Conservation (phyloP, 2,888 invertebrate species). For the Tachina grossa region DNA sequence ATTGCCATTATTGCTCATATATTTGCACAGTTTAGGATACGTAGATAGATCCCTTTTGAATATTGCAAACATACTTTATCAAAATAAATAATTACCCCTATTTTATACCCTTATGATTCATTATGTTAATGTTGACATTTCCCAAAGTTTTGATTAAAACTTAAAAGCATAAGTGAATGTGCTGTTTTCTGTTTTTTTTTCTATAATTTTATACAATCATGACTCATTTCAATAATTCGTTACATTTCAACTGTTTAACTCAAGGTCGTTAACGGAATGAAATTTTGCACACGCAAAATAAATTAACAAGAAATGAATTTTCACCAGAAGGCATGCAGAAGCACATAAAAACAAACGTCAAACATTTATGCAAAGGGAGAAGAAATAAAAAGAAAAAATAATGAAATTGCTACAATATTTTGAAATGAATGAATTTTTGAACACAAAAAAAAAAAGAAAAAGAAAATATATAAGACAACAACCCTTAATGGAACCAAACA, state of each 20-base stretch:
- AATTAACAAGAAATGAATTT: slow-evolving; percentile 59
- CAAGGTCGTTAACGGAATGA: slow-evolving; percentile 72
- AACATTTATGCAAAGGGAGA: slow-evolving; percentile 47
- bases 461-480: slow-evolving; percentile 65
- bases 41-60: neutral
- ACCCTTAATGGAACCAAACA: slow-evolving; percentile 59
- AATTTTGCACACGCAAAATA: slow-evolving; percentile 46
- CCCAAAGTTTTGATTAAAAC: slow-evolving; percentile 26
- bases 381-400: neutral
- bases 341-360: slow-evolving; percentile 38
- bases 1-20: too few species aligned
- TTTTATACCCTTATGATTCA: slow-evolving; percentile 23
- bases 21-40: neutral
- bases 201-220: slow-evolving; percentile 27
- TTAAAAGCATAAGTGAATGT: neutral
- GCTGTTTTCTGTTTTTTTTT: neutral
- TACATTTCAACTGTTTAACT: slow-evolving; percentile 64
- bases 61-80: neutral
- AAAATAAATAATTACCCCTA: neutral
- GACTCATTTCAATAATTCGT: slow-evolving; percentile 62
- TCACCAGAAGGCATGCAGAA: slow-evolving; percentile 48
- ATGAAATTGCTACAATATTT: slow-evolving; percentile 56
- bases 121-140: slow-evolving; percentile 2
- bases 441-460: slow-evolving; percentile 36
- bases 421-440: slow-evolving; percentile 47